These are phyloP conservation scores for Volucella bombylans DNA, from an alignment of 2,888 invertebrate species.

Conservation along the genomic window DNA sequence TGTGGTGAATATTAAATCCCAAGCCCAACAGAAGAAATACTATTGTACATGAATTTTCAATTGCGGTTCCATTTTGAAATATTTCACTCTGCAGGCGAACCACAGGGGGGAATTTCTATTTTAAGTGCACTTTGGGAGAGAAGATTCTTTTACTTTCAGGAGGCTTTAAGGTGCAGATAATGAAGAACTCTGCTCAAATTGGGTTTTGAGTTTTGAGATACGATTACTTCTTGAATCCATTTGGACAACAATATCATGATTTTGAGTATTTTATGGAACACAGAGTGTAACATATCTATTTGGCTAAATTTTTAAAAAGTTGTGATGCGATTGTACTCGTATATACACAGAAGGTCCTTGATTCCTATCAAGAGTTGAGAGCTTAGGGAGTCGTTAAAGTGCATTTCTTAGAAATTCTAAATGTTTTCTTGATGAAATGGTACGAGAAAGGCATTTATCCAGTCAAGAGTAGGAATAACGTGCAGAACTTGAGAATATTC, in stretches of 20 bases:
- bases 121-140: background rate
- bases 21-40: background rate
- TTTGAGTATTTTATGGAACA: background rate
- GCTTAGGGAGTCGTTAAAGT: no score
- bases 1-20: conserved; percentile 27
- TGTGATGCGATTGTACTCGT: background rate
- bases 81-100: background rate
- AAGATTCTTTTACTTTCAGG: conserved; percentile 4
- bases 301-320: background rate
- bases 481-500: no score
- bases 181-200: conserved; percentile 6
- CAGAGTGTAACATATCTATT: background rate
- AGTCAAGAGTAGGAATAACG: no score
- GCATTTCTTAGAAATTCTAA: background rate
- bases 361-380: background rate
- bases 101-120: background rate
- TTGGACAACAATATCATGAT: background rate
- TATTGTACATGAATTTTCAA: conserved; percentile 8
- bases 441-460: no score
- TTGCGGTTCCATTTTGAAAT: background rate
- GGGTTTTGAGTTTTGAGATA: background rate
- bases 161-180: conserved; percentile 6
- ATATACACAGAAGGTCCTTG: background rate
- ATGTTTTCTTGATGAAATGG: no score
- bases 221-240: background rate